These are phyloP conservation scores for Deilephila porcellus DNA, from an alignment of 2,888 invertebrate species.

Conservation along the genomic window DNA sequence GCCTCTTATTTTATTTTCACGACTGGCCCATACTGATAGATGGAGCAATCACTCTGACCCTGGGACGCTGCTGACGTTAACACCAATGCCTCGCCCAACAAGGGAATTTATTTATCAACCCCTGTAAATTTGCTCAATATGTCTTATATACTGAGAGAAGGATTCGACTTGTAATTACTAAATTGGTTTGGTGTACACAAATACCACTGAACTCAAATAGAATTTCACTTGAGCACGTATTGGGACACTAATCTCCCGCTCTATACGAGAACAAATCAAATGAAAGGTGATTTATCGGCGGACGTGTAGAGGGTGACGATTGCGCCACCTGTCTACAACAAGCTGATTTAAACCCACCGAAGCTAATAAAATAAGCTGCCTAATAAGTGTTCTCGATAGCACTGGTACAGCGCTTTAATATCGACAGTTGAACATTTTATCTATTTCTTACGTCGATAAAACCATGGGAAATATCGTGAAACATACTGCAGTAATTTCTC, in stretches of 20 bases:
- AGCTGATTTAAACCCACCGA: constrained; percentile 60
- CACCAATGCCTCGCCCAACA: constrained; percentile 60
- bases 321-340: constrained; percentile 55
- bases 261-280: constrained; percentile 56
- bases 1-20: constrained; percentile 73
- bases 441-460: background rate
- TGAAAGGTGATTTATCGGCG: constrained; percentile 57
- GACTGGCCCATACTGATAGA: constrained; percentile 69
- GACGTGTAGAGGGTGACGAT: constrained; percentile 64
- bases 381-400: constrained; percentile 54
- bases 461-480: background rate
- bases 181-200: constrained; percentile 40
- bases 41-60: constrained; percentile 77
- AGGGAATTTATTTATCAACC: constrained; percentile 77
- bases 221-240: constrained; percentile 43
- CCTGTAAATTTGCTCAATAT: constrained; percentile 71
- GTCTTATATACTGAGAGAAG: constrained; percentile 25
- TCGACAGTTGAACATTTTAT: constrained; percentile 14
- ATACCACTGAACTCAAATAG: constrained; percentile 21
- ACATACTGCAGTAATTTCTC: background rate
- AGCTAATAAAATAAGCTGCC: constrained; percentile 65
- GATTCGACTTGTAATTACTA: constrained; percentile 44
- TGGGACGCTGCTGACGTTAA: constrained; percentile 72
- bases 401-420: constrained; percentile 34
- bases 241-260: constrained; percentile 49